Evolutionary conservation across 2,888 invertebrate genomes (phyloP), one percentile per base, ranked within the genome.

Genomic region (Tipula lateralis): DNA sequence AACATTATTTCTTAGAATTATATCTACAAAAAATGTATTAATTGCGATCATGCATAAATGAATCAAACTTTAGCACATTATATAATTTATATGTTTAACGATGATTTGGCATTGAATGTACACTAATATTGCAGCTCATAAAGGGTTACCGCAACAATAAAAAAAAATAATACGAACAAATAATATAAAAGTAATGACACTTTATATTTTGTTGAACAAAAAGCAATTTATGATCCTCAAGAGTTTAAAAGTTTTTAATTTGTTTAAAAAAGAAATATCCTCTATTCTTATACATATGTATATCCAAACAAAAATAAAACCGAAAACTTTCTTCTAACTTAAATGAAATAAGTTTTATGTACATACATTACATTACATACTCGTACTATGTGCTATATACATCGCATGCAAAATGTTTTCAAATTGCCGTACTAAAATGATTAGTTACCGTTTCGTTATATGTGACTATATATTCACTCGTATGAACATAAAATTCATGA

Each of bases 201-300:
- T 66, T 66, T 66, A 7, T 66, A 24, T 66, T 66, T 24, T 66
- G n/a, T 44, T 44, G n/a, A n/a, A n/a, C n/a, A 44, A 66, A 24
- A 66, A 66, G 24, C 66, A 66, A 66, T 66, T 66, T 66, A 66
- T 66, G 66, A 66, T 66, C 24, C 66, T 66, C 66, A 66, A 24
- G 66, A 66, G 66, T 9, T 66, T 66, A 66, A 66, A 66, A 66
- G 66, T 66, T 66, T 66, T 66, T 66, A 66, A 66, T 66, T 66
- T 66, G 66, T 66, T 66, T 66, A 24, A 66, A 66, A n/a, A 66
- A 66, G 66, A 66, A 66, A 66, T 24, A 66, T 66, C 24, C 66
- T 66, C 19, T 66, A 9, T 36, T 36, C 12, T 36, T 36, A 36
- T 36, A 9, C 36, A 36, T 12, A 36, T 44, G 5, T n/a, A 4